These are phyloP conservation scores for Petromus typicus DNA, from an alignment of 2,113 vertebrate genomes.

Conservation along the genomic window DNA sequence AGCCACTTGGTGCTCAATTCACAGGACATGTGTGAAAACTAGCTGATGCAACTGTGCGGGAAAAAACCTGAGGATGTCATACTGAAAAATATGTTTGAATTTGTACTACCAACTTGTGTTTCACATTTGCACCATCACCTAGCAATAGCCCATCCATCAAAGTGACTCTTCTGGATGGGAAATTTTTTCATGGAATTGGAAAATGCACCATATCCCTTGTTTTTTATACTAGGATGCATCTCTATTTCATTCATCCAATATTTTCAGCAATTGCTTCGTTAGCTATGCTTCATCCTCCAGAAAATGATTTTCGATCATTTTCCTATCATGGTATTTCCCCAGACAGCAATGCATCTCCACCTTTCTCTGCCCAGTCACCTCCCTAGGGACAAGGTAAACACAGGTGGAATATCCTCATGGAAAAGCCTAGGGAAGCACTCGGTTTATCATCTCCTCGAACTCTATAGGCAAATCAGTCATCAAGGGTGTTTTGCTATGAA, in stretches of 20 bases:
- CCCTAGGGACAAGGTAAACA: neutral
- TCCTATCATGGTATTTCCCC: neutral
- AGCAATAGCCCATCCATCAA: neutral
- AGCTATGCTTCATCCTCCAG: neutral
- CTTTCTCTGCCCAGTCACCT: neutral
- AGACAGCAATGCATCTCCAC: neutral
- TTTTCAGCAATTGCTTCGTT: neutral
- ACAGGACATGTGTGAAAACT: accelerated
- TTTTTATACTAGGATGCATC: neutral
- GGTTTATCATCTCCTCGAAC: slow-evolving; percentile 4
- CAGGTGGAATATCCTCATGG: neutral
- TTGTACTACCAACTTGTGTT: neutral
- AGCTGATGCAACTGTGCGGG: neutral
- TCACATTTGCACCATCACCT: no score
- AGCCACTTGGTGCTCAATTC: neutral
- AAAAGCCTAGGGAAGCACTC: neutral
- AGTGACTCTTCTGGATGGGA: neutral
- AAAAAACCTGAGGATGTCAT: neutral
- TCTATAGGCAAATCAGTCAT: neutral
- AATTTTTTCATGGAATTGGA: neutral
- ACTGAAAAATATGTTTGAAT: neutral
- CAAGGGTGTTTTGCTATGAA: neutral
- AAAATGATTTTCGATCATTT: neutral
- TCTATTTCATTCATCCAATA: neutral
- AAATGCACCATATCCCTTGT: neutral